phyloP scores from a whole-genome alignment of 1,140 invertebrate species.

The Brachionus plicatilis region DNA sequence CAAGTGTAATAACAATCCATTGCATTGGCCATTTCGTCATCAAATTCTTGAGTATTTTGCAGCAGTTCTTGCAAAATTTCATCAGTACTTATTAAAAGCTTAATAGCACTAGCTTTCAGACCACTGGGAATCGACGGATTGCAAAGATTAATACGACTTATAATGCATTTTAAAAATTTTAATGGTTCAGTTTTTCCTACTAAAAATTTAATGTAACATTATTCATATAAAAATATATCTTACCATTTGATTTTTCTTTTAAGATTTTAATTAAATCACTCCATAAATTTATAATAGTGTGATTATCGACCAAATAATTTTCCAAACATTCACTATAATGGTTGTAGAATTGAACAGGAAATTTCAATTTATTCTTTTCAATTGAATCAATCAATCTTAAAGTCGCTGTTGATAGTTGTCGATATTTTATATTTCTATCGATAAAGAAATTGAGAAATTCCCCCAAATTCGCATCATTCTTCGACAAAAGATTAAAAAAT shows the following conservation, averaged over 20 bases:
- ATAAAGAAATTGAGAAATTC: constrained; percentile 20
- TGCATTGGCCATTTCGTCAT: not conserved
- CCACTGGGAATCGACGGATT: not conserved
- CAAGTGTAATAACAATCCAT: not conserved
- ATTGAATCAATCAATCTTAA: not conserved
- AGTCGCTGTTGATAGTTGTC: not conserved
- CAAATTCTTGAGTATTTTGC: not conserved
- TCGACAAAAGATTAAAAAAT: not conserved
- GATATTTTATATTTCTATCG: not conserved
- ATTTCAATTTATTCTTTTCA: not conserved
- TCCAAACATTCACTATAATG: not conserved
- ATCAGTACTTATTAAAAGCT: not conserved
- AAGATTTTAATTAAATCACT: not conserved
- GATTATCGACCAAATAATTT: not conserved
- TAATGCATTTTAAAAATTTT: constrained; percentile 19
- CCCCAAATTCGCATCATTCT: not conserved
- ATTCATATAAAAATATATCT: not conserved
- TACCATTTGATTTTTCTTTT: not conserved
- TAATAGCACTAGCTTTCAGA: not conserved
- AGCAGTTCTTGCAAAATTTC: not conserved
- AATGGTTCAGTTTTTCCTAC: not conserved
- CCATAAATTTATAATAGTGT: not conserved
- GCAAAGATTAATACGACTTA: not conserved
- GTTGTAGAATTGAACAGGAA: not conserved
- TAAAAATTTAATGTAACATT: not conserved